Evolutionary conservation across 1,140 invertebrate genomes (phyloP).

Genomic region (Eumaeus atala): DNA sequence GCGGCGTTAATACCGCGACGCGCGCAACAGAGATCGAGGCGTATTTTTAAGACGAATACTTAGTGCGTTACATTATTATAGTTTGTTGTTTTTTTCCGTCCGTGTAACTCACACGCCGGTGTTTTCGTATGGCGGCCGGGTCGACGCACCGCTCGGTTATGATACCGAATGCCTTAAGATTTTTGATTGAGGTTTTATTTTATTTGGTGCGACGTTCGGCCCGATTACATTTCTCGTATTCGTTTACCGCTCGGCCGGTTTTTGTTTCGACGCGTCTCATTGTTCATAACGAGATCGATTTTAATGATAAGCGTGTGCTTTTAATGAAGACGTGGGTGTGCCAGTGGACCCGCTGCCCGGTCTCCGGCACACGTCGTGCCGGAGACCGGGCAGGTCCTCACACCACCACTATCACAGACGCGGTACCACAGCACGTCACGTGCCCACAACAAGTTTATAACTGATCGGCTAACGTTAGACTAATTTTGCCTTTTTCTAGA

Average conservation of each 20-base stretch:
- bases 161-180: conserved; percentile 62
- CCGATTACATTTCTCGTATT: conserved; percentile 67
- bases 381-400: conserved; percentile 24
- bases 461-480: conserved; percentile 25
- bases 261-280: conserved; percentile 64
- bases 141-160: conserved; percentile 66
- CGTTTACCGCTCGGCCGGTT: conserved; percentile 56
- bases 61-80: conserved; percentile 69
- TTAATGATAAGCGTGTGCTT: conserved; percentile 56
- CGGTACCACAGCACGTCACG: conserved; percentile 21
- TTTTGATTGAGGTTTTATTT: conserved; percentile 70
- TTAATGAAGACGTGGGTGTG: conserved; percentile 66
- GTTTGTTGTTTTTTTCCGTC: conserved; percentile 52
- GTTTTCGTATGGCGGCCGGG: conserved; percentile 48
- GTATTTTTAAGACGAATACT: conserved; percentile 69
- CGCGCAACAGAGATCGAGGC: conserved; percentile 58
- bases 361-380: conserved; percentile 19
- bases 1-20: conserved; percentile 50
- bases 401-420: conserved; percentile 15
- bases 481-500: background rate
- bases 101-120: conserved; percentile 53
- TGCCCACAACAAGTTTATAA: conserved; percentile 23
- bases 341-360: conserved; percentile 24
- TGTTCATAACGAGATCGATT: conserved; percentile 68
- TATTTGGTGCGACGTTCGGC: conserved; percentile 52